Evolutionary conservation across 2,797 vertebrate species (phyloP), one percentile per base, ranked within the genome.

Genomic region (Hippoglossus hippoglossus): DNA sequence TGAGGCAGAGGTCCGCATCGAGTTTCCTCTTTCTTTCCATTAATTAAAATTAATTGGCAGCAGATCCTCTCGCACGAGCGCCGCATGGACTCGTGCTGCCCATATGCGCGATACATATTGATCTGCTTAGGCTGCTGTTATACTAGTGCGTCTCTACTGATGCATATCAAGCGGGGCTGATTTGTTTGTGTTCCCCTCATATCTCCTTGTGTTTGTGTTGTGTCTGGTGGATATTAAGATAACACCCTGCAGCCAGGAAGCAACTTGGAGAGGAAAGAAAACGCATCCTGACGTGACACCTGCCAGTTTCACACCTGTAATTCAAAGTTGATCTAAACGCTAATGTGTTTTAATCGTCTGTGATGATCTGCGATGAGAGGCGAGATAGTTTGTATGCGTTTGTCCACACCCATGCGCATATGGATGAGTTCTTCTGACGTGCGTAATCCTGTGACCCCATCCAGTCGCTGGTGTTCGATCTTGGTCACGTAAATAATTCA

Each of bases 31-130:
- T 91, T 89, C 84, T 93, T 91, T 93, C 92, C 89, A 89, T 94
- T 92, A 94, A 93, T 95, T 93, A 92, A 90, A 94, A 92, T 91
- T 82, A 93, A 94, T 93, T 94, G 89, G 85, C 88, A 83, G 77
- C 81, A 87, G 89, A 87, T 88, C 83, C 85, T 73, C 84, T 77
- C 77, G 25, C 83, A 75, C 79, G 81, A 84, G 80, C 82, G 78
- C 77, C 71, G 77, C 89, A 64, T 76, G 85, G 87, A 71, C 80
- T 81, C 84, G 84, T 83, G 84, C 75, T 75, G 75, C 75, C 85
- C 91, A 92, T 92, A 90, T 90, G 90, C 77, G 85, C 80, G 21
- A 51, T 88, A 72, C 86, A 87, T 91, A 93, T 90, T 91, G 90
- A 93, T 92, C 89, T 82, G 80, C 77, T 87, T 74, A 73, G 82